A percentile compares a stretch with the other conserved stretches of the same genome.
Evolutionary conservation across 2,888 invertebrate species (phyloP).

Genomic region (Pharmacophagus antenor): DNA sequence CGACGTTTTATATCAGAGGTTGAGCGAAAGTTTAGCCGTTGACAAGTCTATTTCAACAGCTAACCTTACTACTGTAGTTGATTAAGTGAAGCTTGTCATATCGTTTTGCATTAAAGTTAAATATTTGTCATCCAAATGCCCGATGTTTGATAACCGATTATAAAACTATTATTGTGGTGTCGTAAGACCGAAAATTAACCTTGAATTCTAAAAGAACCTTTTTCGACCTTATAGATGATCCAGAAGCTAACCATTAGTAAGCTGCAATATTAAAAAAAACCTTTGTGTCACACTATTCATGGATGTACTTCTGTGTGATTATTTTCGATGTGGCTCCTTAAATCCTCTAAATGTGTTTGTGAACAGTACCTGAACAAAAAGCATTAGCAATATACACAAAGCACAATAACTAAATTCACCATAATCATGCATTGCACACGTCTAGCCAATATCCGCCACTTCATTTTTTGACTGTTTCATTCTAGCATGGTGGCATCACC

Average conservation of each 20-base stretch:
- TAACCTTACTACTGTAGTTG: constrained; percentile 58
- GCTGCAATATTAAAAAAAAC: not conserved
- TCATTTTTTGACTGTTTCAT: constrained; percentile 66
- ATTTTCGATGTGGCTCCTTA: constrained; percentile 12
- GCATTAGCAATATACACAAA: constrained; percentile 53
- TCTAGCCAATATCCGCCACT: constrained; percentile 67
- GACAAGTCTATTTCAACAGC: constrained; percentile 52
- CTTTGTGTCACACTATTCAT: not conserved
- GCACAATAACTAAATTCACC: constrained; percentile 72
- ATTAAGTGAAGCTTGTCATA: constrained; percentile 62
- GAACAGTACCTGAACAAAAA: constrained; percentile 26
- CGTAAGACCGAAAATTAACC: constrained; percentile 3
- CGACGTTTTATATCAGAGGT: constrained; percentile 54
- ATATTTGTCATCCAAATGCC: constrained; percentile 19
- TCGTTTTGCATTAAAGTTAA: constrained; percentile 62
- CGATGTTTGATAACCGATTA: constrained; percentile 3
- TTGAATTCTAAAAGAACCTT: not conserved
- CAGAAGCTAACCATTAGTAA: not conserved
- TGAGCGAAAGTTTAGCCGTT: constrained; percentile 67
- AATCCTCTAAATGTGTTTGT: constrained; percentile 22
- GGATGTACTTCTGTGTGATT: not conserved
- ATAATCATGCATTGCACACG: constrained; percentile 76
- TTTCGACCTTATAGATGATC: not conserved
- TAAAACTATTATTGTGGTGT: not conserved
- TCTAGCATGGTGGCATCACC: constrained; percentile 75